These are phyloP conservation scores for Oncopodura yosiiana DNA, from an alignment of 1,140 invertebrate species.

Conservation along the genomic window DNA sequence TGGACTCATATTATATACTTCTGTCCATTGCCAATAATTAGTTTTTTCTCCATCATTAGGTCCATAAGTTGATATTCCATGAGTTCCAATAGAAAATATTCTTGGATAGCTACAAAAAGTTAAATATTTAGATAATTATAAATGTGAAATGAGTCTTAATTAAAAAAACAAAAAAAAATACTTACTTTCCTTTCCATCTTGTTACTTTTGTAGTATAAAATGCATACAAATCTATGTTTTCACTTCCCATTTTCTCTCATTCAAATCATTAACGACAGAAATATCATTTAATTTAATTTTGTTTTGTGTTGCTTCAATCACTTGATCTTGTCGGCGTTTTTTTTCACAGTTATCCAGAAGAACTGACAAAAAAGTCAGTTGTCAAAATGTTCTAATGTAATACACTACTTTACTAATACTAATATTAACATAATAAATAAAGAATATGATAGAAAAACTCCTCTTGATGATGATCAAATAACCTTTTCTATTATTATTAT, in stretches of 20 bases:
- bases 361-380: too few species aligned
- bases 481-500: too few species aligned
- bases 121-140: not conserved
- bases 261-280: too few species aligned
- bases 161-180: constrained; percentile 30
- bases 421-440: too few species aligned
- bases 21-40: constrained; percentile 83
- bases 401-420: too few species aligned
- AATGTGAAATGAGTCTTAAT: constrained; percentile 1
- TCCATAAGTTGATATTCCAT: constrained; percentile 95
- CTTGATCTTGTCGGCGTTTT: too few species aligned
- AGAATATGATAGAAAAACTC: too few species aligned
- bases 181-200: constrained; percentile 86
- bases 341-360: too few species aligned
- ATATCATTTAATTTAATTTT: too few species aligned
- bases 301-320: too few species aligned
- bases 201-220: constrained; percentile 34
- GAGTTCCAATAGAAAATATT: constrained; percentile 91
- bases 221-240: constrained; percentile 30
- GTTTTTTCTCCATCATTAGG: constrained; percentile 88
- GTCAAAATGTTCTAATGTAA: too few species aligned
- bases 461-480: too few species aligned
- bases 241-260: constrained; percentile 28
- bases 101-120: constrained; percentile 72
- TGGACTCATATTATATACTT: constrained; percentile 66